A percentile compares a stretch with the other conserved stretches of the same genome.
Evolutionary conservation across 2,888 invertebrate species (phyloP).

Genomic region (Coleophora deauratella): DNA sequence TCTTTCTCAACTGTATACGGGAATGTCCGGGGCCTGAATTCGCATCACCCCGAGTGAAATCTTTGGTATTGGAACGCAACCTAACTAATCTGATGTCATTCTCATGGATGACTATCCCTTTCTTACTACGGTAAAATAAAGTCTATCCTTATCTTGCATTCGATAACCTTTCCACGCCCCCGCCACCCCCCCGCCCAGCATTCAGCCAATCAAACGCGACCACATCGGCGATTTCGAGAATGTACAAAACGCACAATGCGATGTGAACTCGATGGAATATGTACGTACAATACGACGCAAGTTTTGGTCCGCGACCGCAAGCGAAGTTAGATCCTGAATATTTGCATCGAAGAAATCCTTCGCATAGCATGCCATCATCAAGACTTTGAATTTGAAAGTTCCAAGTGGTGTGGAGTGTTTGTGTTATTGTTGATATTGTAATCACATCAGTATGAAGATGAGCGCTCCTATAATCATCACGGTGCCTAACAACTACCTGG

Average conservation of each 20-base stretch:
- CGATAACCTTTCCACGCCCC: conserved; percentile 28
- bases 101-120: conserved; percentile 8
- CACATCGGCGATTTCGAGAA: conserved; percentile 54
- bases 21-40: too few relatives aligned
- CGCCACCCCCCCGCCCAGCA: conserved; percentile 11
- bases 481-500: conserved; percentile 63
- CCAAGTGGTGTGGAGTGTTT: conserved; percentile 32
- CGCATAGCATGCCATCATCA: conserved; percentile 43
- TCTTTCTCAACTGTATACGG: too few relatives aligned
- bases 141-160: conserved; percentile 22
- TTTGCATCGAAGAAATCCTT: conserved; percentile 34
- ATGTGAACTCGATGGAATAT: conserved; percentile 50
- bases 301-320: conserved; percentile 37
- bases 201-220: conserved; percentile 41
- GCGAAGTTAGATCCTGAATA: conserved; percentile 40
- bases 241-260: conserved; percentile 18
- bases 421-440: conserved; percentile 24
- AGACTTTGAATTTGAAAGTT: conserved; percentile 25
- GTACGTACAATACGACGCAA: conserved; percentile 59
- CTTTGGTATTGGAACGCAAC: too few relatives aligned
- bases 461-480: conserved; percentile 69
- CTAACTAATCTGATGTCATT: too few relatives aligned
- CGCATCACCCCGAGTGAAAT: too few relatives aligned
- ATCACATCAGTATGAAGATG: conserved; percentile 35
- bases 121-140: conserved; percentile 6